Evolutionary conservation across 1,140 invertebrate genomes (phyloP), one percentile per base, ranked within the genome.

Genomic region (Drosophila nikananu): DNA sequence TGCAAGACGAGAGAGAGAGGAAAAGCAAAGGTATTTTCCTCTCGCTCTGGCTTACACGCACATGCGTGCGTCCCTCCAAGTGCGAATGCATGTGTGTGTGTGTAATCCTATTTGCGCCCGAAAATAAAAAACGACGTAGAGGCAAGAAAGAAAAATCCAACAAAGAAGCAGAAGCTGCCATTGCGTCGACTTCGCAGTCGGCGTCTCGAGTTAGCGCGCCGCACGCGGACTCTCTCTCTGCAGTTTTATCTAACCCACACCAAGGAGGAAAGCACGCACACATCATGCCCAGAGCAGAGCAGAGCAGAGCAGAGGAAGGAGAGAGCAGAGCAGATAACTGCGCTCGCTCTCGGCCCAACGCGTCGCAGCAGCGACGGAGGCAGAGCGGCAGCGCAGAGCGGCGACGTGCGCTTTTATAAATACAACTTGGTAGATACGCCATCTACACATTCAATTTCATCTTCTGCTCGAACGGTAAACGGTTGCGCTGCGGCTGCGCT

Each of bases 171-270:
- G 62, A 74, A 65, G 70, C 77, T 79, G 65, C 66, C 83, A 75
- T 78, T 77, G 68, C 65, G 63, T 58, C 48, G 39, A 37, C 68
- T 25, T 61, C 51, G 73, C 70, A 41, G 81, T 35, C 64, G 51
- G 35, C 59, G 30, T 25, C 58, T 19, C 37, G 57, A 46, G 58
- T 70, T 68, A 19, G 51, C 74, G 10, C 12, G n/a, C 30, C 27
- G 27, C 51, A 19, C n/a, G 51, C 27, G 23, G 13, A 30, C 41
- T 49, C 58, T 48, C 58, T 46, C 58, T 62, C 64, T 86, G 83
- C 83, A 81, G 55, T 72, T 89, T 89, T 89, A 89, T 89, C 84
- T 89, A 89, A 89, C 84, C 63, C 80, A 89, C 83, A 89, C 83
- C 68, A 86, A 42, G 42, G 64, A 60, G 54, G 32, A 62, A 41